These are phyloP conservation scores for Tribolium freemani DNA, from an alignment of 2,888 invertebrate genomes.

Conservation along the genomic window DNA sequence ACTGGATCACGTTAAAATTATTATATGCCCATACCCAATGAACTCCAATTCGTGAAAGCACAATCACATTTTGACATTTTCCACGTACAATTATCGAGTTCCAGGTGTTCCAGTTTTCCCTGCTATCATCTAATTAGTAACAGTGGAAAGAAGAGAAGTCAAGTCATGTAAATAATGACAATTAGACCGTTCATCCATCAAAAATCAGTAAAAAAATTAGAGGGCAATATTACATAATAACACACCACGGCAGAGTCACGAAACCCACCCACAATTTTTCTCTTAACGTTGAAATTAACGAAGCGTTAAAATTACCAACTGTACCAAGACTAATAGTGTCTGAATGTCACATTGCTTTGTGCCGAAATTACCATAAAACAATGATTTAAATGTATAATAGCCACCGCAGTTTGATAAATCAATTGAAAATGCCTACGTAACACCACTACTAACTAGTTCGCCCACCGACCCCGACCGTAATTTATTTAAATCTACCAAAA, in stretches of 20 bases:
- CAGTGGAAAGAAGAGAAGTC: neutral
- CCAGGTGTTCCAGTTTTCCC: neutral
- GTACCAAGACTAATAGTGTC: neutral
- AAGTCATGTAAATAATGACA: slow-evolving; percentile 14
- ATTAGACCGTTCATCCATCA: slow-evolving; percentile 15
- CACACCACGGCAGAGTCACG: neutral
- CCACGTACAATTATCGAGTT: neutral
- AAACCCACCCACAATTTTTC: slow-evolving; percentile 10
- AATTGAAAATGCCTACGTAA: slow-evolving; percentile 47
- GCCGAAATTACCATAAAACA: slow-evolving; percentile 28
- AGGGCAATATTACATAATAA: slow-evolving; percentile 11
- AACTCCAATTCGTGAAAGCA: slow-evolving; percentile 9
- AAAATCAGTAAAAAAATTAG: slow-evolving; percentile 14
- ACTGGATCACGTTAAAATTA: slow-evolving; percentile 2
- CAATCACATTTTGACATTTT: neutral
- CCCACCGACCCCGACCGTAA: slow-evolving; percentile 40
- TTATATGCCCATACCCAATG: neutral
- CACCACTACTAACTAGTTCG: slow-evolving; percentile 46
- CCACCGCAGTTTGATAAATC: slow-evolving; percentile 42
- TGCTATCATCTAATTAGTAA: neutral
- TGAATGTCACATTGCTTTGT: neutral
- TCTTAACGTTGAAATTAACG: slow-evolving; percentile 5
- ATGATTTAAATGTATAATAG: slow-evolving; percentile 35
- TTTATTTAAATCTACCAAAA: slow-evolving; percentile 37
- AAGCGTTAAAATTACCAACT: slow-evolving; percentile 1